Evolutionary conservation across 2,888 invertebrate species (phyloP).

Genomic region (Dryadula phaetusa): DNA sequence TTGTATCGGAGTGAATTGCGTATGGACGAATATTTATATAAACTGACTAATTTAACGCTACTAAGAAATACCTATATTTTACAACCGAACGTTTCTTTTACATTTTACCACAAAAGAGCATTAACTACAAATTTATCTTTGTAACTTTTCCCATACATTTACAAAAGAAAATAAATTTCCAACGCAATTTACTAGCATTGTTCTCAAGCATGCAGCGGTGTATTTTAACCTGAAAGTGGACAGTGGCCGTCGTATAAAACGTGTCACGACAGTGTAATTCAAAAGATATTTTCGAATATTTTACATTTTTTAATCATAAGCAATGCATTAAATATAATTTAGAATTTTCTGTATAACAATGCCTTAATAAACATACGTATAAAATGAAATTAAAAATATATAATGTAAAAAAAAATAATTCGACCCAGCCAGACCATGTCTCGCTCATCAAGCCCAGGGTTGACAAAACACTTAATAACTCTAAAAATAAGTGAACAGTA

Average conservation of each 20-base stretch:
- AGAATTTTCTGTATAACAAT: no score
- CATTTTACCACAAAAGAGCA: slow-evolving; percentile 5
- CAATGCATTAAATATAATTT: not conserved
- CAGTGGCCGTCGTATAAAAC: slow-evolving; percentile 37
- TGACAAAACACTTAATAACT: no score
- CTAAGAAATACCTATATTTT: not conserved
- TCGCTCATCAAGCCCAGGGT: no score
- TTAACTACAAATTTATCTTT: slow-evolving; percentile 12
- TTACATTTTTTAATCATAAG: slow-evolving; percentile 24
- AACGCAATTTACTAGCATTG: slow-evolving; percentile 40
- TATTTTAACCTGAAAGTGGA: slow-evolving; percentile 40
- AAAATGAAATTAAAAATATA: no score
- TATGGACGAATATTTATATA: no score
- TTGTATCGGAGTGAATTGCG: no score
- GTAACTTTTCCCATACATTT: slow-evolving; percentile 23
- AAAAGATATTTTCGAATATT: slow-evolving; percentile 32
- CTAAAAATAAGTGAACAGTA: no score
- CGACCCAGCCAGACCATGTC: no score
- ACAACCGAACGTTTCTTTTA: not conserved
- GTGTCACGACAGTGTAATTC: slow-evolving; percentile 36
- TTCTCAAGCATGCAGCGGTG: slow-evolving; percentile 38
- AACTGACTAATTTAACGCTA: not conserved
- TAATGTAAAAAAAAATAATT: no score
- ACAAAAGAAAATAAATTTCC: slow-evolving; percentile 29
- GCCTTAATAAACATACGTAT: no score